Percentiles rank a stretch among this genome's conserved stretches.
Conservation (phyloP, 2,797 vertebrate genomes). For the Limosa lapponica region DNA sequence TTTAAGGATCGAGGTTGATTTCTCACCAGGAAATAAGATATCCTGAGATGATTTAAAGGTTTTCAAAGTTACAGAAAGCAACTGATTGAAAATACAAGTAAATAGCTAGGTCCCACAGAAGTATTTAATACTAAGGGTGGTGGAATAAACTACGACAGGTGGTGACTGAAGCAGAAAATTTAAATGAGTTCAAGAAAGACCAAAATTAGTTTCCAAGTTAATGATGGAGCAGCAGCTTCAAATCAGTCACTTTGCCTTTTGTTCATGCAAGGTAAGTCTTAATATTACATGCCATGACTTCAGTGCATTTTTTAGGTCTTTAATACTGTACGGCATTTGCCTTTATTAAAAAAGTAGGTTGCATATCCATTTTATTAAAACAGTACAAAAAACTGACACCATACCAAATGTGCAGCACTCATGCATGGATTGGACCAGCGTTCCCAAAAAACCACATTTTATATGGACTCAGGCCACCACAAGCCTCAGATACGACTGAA, state of each 20-base stretch:
- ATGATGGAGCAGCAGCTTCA: neutral
- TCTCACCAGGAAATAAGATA: neutral
- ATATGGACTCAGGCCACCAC: neutral
- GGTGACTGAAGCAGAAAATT: neutral
- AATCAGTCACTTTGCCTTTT: neutral
- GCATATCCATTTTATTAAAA: slow-evolving; percentile 1
- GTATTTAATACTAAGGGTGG: neutral
- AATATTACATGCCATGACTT: neutral
- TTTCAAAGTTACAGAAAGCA: neutral
- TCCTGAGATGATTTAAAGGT: neutral
- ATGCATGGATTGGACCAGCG: fast-evolving
- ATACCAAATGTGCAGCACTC: neutral
- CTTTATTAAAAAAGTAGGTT: neutral
- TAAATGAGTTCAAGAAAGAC: neutral
- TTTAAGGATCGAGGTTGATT: neutral
- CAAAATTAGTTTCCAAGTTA: neutral
- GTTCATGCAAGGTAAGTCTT: neutral
- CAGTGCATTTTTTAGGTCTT: neutral
- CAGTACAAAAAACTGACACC: neutral
- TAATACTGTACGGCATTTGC: neutral
- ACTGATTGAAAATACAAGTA: neutral
- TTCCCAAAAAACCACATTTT: neutral
- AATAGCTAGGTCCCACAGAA: neutral
- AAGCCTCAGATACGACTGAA: neutral
- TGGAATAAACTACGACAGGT: neutral